phyloP scores from a whole-genome alignment of 2,888 invertebrate species.

The Lasius platythorax region DNA sequence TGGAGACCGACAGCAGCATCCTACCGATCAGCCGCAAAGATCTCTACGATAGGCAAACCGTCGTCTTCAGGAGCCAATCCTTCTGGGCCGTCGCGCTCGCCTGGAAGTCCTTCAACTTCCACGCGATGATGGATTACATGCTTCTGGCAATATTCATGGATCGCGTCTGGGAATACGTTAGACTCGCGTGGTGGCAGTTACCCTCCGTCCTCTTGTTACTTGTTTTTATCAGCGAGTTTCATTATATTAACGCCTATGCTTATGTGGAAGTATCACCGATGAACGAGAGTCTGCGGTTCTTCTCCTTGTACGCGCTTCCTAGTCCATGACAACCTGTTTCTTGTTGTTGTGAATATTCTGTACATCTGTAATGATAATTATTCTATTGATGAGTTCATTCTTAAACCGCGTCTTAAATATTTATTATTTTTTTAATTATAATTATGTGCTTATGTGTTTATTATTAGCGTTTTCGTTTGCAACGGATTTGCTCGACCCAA shows the following conservation, averaged over 20 bases:
- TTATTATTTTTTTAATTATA: neutral
- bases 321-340: constrained; percentile 7
- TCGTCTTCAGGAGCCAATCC: constrained; percentile 90
- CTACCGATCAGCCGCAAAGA: constrained; percentile 84
- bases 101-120: constrained; percentile 94
- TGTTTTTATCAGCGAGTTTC: constrained; percentile 91
- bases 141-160: constrained; percentile 93
- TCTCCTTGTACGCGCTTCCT: constrained; percentile 3
- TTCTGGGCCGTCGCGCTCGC: constrained; percentile 91
- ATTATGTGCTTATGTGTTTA: neutral
- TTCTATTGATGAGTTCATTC: neutral
- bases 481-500: too few species aligned
- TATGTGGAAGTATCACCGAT: constrained; percentile 69
- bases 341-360: neutral
- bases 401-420: neutral
- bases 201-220: constrained; percentile 90
- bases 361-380: neutral
- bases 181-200: constrained; percentile 90
- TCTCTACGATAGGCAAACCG: constrained; percentile 87
- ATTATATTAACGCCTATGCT: constrained; percentile 87
- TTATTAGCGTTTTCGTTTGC: too few species aligned
- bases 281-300: constrained; percentile 38
- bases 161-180: constrained; percentile 92
- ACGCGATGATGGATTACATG: constrained; percentile 91
- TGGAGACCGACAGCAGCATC: constrained; percentile 88